Evolutionary conservation across 2,113 vertebrate genomes (phyloP), one percentile per base, ranked within the genome.

Genomic region (Mystacornis crossleyi): DNA sequence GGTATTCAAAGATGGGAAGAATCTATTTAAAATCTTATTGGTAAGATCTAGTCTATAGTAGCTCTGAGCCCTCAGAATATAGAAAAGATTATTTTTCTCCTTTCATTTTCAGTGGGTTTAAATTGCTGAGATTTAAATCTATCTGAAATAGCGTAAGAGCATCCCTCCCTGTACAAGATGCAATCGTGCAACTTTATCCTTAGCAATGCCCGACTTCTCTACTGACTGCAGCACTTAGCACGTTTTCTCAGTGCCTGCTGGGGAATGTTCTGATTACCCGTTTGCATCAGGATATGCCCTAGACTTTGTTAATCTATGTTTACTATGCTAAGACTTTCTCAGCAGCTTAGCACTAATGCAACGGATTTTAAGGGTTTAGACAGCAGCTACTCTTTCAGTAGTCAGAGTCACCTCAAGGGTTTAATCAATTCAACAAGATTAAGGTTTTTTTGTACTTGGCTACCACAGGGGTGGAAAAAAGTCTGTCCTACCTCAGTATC

Each of bases 321-420:
- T 87, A 65, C 66, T 77, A 72, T 62, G 87, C 20, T 65, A 90
- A 93, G 87, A 70, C 81, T 91, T 95, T 79, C 62, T 47, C 62
- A 89, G 72, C 69, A 92, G 81, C 65, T 94, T 95, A 93, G 65
- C 55, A n/a, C 40, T 96, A 93, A 95, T 93, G 61, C 69, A 89
- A 19, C n/a, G 40, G 89, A 69, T 95, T 91, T 92, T 87, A 74
- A 87, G 66, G 66, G 66, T 86, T 96, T 93, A 74, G 26, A 71
- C 47, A 86, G 87, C 19, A 85, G 62, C 58, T 50, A 79, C 47
- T 65, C 89, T 61, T 86, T 64, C 72, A 64, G 78, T 36, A 91
- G 36, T 54, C 73, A 82, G 75, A 86, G 54, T 69, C 34, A 82
- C 73, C 54, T 82, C 19, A 2, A 57, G 9, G 54, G 31, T 93